Base-by-base conservation (phyloP, 1,140 invertebrate species). In the Zaprionus taronus region DNA sequence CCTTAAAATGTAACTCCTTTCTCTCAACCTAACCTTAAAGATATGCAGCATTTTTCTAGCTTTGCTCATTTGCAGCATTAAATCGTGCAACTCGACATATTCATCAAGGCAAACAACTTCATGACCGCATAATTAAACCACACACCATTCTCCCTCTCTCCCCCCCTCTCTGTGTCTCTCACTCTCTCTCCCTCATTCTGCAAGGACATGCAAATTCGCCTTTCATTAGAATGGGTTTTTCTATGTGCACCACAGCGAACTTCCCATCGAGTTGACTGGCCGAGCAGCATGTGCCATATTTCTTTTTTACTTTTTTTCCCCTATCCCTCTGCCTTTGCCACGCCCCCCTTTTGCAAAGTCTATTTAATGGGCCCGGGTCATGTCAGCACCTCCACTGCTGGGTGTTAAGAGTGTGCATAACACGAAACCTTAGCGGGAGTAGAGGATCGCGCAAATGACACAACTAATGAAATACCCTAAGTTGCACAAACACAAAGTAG, bases 351-450 rank as follows among this genome's bases (percentile, higher is more conserved):
- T 80, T 86, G 58, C 73, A 63, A 64, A 69, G 84, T 77, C 75
- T 79, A 84, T 90, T 89, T 81, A 89, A 81, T 81, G 72, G 73
- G 72, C 53, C 62, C 71, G 68, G 60, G 78, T 81, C 79, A 77
- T 87, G 84, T 73, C 83, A 72, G 64, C 79, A 81, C 71, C 81
- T 81, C 56, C 11, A 73, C 53, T 47, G 49, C 26, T 49, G 53
- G 64, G 83, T 58, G 57, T 74, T 71, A 61, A 76, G 41, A 28
- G 69, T 66, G 57, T 66, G 57, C 69, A 72, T 62, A 72, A 66
- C 38, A 73, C 36, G 57, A 61, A 67, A 67, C 53, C 41, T 41
- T 44, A 67, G 34, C 56, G 17, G 15, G 34, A 7, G 24, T 63
- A 14, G 15, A 5, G 14, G 17, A 24, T 49, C 2, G 0, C 2